phyloP scores from a whole-genome alignment of 2,888 invertebrate genomes.

The Stramonita haemastoma region DNA sequence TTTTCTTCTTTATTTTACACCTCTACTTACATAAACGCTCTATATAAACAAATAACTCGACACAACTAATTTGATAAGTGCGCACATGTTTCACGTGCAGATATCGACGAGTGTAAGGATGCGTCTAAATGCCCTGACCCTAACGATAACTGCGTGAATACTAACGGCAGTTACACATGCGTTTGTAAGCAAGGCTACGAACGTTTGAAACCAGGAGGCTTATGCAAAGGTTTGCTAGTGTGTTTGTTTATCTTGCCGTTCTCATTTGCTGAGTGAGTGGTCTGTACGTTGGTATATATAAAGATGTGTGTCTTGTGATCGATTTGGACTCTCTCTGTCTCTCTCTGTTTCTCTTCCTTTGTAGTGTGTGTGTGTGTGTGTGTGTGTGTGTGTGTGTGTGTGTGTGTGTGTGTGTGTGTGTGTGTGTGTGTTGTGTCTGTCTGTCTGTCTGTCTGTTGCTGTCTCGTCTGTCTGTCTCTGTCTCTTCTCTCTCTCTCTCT shows the following conservation, averaged over 20 bases:
- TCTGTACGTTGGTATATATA: too few species aligned
- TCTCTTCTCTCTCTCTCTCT: too few species aligned
- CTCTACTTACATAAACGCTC: too few species aligned
- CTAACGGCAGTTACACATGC: background rate
- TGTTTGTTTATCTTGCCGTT: too few species aligned
- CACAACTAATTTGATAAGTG: too few species aligned
- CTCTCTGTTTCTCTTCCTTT: too few species aligned
- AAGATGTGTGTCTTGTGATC: too few species aligned
- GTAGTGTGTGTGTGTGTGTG: background rate
- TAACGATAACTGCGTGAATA: background rate
- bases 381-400: background rate
- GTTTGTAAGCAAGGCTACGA: background rate
- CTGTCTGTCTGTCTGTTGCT: background rate
- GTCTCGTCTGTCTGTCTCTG: background rate
- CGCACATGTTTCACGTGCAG: background rate
- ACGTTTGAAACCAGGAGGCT: background rate
- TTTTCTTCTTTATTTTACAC: too few species aligned
- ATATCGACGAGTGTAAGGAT: background rate
- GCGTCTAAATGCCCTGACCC: background rate
- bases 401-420: background rate
- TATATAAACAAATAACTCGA: too few species aligned
- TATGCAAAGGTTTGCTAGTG: background rate
- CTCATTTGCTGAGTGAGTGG: too few species aligned
- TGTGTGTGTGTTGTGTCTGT: too few species aligned
- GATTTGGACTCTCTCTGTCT: too few species aligned